phyloP scores from a whole-genome alignment of 2,888 invertebrate species.

The Drosophila conformis region DNA sequence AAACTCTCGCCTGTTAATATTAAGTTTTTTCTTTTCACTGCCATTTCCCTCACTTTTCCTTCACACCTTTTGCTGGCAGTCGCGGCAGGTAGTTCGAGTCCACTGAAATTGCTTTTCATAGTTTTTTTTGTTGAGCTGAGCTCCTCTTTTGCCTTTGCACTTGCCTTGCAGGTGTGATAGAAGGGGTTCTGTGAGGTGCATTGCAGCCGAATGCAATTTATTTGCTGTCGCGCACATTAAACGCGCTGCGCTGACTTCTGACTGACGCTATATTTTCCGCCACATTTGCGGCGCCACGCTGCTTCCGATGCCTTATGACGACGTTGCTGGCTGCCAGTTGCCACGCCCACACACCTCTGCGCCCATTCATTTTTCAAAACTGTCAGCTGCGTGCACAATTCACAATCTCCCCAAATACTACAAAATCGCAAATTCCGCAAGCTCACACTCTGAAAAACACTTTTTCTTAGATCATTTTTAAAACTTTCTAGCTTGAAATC shows the following conservation, averaged over 20 bases:
- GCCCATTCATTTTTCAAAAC: constrained; percentile 73
- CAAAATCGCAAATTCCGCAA: background rate
- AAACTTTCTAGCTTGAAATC: background rate
- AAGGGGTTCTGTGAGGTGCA: background rate
- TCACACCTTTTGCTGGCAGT: constrained; percentile 49
- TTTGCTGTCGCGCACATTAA: constrained; percentile 82
- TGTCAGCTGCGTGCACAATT: constrained; percentile 71
- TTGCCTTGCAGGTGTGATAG: background rate
- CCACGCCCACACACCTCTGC: constrained; percentile 16
- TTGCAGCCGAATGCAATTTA: constrained; percentile 81
- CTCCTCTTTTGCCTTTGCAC: constrained; percentile 10
- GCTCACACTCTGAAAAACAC: background rate
- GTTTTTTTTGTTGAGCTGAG: constrained; percentile 12
- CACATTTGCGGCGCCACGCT: constrained; percentile 72
- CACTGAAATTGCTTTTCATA: constrained; percentile 63
- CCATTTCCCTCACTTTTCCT: constrained; percentile 21
- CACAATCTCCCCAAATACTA: constrained; percentile 40
- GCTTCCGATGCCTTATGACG: constrained; percentile 50
- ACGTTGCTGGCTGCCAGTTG: constrained; percentile 12
- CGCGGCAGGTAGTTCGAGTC: constrained; percentile 50
- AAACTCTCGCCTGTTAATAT: constrained; percentile 13
- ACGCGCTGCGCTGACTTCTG: constrained; percentile 81
- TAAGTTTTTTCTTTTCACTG: constrained; percentile 6
- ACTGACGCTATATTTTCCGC: constrained; percentile 83
- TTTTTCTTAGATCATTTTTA: background rate